Base-by-base conservation (phyloP, 2,113 vertebrate genomes). In the Seriola quinqueradiata region DNA sequence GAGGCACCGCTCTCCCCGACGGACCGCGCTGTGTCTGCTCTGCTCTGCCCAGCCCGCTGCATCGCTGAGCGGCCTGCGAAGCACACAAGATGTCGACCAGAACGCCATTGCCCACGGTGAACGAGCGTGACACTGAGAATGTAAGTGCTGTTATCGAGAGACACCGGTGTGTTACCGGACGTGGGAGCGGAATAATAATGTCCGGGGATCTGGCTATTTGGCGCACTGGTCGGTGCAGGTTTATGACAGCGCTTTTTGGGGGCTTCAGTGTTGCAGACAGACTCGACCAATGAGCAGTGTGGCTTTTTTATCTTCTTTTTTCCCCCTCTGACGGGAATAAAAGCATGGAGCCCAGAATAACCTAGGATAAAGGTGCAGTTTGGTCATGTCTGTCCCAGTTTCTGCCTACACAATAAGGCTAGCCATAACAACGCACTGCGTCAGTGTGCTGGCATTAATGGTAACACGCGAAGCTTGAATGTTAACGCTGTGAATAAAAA, bases 61-160 rank as follows among this genome's bases (percentile, higher is more conserved):
- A 86, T 70, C 90, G 91, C 90, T 55, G 83, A 92, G 92, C 93
- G 94, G 92, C 93, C 92, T 92, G 89, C 71, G 74, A 83, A 84
- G 69, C 94, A 78, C 95, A 96, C 96, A 97, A 96, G 81, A 98
- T 98, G 97, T 97, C 97, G 94, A 96, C 97, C 88, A 96, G 97
- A 95, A 97, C 97, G 95, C 97, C 97, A 95, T 96, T 98, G 95
- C 97, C 97, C 73, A 98, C 97, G 75, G 97, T 98, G 90, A 98
- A 97, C 93, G 97, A 98, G 93, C 95, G 97, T 80, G 97, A 98
- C 94, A 93, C 97, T 40, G 97, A 98, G 93, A 97, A 98, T 36
- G 97, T 98, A 94, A 97, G 93, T 93, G 71, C 36, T 61, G 63
- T 21, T 38, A 5, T 14, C 21, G 58, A 5, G 57, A 23, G 59